These are phyloP conservation scores for Anseranas semipalmata DNA, from an alignment of 2,113 vertebrate species.

Conservation along the genomic window DNA sequence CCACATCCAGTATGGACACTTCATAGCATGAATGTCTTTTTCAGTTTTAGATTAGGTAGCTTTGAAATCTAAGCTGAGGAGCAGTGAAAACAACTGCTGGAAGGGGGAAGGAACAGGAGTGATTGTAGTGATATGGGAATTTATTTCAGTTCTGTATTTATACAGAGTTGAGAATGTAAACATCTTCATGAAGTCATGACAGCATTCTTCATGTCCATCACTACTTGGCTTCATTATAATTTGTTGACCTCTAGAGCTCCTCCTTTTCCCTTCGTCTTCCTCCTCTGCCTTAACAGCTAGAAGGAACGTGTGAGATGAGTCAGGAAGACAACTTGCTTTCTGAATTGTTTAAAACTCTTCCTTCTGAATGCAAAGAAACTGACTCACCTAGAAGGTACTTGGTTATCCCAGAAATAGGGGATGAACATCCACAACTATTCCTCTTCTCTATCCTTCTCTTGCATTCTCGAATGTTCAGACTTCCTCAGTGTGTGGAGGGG, in stretches of 20 bases:
- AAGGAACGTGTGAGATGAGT: neutral
- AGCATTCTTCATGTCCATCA: neutral
- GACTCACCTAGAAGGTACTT: neutral
- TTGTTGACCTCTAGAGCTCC: neutral
- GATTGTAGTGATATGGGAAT: accelerated
- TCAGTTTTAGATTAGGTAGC: neutral
- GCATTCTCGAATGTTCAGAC: neutral
- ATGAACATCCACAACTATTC: neutral
- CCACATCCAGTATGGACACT: neutral
- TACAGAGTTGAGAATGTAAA: neutral
- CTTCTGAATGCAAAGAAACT: neutral
- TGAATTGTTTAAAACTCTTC: neutral
- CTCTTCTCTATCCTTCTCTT: neutral
- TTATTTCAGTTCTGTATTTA: neutral
- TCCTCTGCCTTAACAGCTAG: neutral
- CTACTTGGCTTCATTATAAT: neutral
- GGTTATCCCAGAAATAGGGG: neutral
- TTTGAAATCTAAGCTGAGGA: neutral
- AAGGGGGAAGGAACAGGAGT: neutral
- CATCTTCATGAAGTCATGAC: neutral
- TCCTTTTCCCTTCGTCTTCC: neutral
- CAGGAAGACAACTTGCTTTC: neutral
- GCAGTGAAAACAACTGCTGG: neutral
- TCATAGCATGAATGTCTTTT: neutral
- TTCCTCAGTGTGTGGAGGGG: neutral